Base-by-base conservation (phyloP, 2,888 invertebrate genomes). In the Andrena fulva region DNA sequence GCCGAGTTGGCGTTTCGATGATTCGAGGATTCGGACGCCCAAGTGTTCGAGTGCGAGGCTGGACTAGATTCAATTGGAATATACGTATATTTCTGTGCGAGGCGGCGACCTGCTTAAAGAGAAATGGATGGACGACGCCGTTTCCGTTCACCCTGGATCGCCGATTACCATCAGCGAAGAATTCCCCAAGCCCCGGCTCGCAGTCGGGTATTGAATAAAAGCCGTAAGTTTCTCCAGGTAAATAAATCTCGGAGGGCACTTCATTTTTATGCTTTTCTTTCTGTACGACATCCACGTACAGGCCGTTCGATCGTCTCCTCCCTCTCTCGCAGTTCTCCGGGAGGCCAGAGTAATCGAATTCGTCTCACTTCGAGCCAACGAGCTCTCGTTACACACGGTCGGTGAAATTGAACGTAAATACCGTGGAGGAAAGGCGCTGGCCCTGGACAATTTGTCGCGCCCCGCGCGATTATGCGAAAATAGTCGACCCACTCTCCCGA, bases 331-430 rank as follows among this genome's bases (percentile, higher is more conserved):
- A 16, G 16, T 16, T 56, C 8, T 52, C 31, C 52, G 33, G 29
- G 1, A 27, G 56, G 7, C 31, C 72, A 56, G 68, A 68, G 76
- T 79, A 85, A 85, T 85, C 82, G 85, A 85, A 85, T 85, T 85
- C 85, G 85, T 85, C 85, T 82, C 85, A 82, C 85, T 78, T 85
- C 71, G 80, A 66, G 85, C 85, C 85, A 85, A 85, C 85, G 82
- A 85, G 89, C 80, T 83, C 84, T 89, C 81, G 87, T 87, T 89
- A 83, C 80, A 75, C 84, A 82, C 74, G 82, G 81, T 76, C 74
- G 77, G 79, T 59, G 85, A 89, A 87, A 81, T 85, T 86, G 85
- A 79, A 83, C 81, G 79, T 86, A 84, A 82, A 85, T 72, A 83
- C 83, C 69, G 50, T 62, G n/a, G 62, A 42, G 50, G 54, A 71